phyloP scores from a whole-genome alignment of 1,140 invertebrate species.

The Mamestra configurata region DNA sequence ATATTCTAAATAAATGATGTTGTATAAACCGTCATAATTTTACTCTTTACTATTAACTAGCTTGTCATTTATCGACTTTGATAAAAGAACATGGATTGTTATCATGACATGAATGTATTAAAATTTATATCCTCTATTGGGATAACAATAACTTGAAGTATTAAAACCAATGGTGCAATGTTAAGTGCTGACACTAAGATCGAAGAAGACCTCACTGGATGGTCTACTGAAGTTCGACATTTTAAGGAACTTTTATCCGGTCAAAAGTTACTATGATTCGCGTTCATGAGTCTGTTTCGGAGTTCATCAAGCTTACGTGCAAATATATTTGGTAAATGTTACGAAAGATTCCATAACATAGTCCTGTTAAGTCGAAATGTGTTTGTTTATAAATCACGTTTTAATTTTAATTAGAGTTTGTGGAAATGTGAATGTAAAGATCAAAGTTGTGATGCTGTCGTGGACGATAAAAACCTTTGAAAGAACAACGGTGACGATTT shows the following conservation, averaged over 20 bases:
- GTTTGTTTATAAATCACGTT: constrained; percentile 27
- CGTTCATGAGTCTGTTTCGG: constrained; percentile 58
- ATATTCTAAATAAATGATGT: background rate
- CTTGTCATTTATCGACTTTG: constrained; percentile 20
- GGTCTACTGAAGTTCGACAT: constrained; percentile 20
- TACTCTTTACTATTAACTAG: background rate
- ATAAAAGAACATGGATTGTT: constrained; percentile 24
- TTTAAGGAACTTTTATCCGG: constrained; percentile 23
- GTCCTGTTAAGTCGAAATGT: constrained; percentile 41
- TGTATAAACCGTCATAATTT: too few relatives aligned
- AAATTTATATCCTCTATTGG: constrained; percentile 44
- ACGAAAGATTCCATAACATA: constrained; percentile 26
- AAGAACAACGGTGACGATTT: too few relatives aligned
- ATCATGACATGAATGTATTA: constrained; percentile 29
- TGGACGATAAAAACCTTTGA: background rate
- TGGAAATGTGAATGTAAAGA: background rate
- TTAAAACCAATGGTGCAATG: constrained; percentile 45
- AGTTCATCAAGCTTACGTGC: constrained; percentile 61
- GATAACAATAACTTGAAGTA: constrained; percentile 26
- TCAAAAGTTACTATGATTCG: constrained; percentile 6
- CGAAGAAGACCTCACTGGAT: constrained; percentile 5
- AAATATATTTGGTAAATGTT: constrained; percentile 25
- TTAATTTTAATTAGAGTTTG: constrained; percentile 11
- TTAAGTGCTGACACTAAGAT: constrained; percentile 23
- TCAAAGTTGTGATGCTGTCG: background rate